These are phyloP conservation scores for Danaus chrysippus DNA, from an alignment of 2,888 invertebrate genomes.

Conservation along the genomic window DNA sequence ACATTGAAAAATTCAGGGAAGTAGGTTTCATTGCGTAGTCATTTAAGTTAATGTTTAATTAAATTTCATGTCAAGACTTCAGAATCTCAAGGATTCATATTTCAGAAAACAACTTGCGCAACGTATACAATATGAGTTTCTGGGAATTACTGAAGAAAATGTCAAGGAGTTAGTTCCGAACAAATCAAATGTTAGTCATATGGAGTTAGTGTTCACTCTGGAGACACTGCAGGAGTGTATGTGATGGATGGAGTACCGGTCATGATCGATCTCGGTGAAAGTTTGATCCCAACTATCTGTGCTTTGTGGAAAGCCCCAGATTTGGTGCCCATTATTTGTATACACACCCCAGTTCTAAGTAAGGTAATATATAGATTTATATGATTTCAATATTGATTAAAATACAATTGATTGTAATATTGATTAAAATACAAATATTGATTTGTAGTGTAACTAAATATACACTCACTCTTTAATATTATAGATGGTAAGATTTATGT, in stretches of 20 bases:
- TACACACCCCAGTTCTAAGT: slow-evolving; percentile 80
- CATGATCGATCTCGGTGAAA: slow-evolving; percentile 83
- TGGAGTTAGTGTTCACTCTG: slow-evolving; percentile 85
- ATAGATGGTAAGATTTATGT: too few relatives aligned
- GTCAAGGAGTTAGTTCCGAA: slow-evolving; percentile 83
- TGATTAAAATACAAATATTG: not conserved
- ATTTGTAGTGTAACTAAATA: not conserved
- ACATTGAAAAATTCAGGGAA: slow-evolving; percentile 91
- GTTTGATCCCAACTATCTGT: slow-evolving; percentile 88
- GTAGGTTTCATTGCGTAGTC: slow-evolving; percentile 56
- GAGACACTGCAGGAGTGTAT: slow-evolving; percentile 83
- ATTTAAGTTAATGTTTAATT: not conserved
- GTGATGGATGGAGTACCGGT: slow-evolving; percentile 86
- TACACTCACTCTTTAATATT: too few relatives aligned
- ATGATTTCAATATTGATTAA: slow-evolving; percentile 31
- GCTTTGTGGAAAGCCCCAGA: slow-evolving; percentile 88
- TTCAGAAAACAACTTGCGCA: slow-evolving; percentile 87
- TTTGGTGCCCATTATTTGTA: slow-evolving; percentile 85
- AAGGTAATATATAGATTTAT: slow-evolving; percentile 55
- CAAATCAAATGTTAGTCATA: slow-evolving; percentile 84
- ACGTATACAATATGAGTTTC: slow-evolving; percentile 82
- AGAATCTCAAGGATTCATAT: slow-evolving; percentile 33
- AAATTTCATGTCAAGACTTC: not conserved
- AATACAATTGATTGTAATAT: not conserved
- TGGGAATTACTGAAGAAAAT: slow-evolving; percentile 81